phyloP scores from a whole-genome alignment of 2,888 invertebrate species.

The Eurytoma californica region DNA sequence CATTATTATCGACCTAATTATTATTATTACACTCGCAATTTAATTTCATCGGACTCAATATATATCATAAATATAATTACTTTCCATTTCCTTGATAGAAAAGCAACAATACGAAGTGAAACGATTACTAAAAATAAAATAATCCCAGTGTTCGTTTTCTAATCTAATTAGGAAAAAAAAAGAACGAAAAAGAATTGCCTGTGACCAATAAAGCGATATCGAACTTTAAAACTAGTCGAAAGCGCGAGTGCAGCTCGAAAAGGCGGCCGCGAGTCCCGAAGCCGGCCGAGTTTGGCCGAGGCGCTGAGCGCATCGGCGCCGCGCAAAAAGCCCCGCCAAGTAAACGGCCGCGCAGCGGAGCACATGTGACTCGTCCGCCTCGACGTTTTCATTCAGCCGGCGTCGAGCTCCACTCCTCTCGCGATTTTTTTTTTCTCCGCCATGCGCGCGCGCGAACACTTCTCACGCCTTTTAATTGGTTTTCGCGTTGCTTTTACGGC shows the following conservation, averaged over 20 bases:
- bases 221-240: background rate
- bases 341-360: constrained; percentile 1
- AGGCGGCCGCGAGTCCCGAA: constrained; percentile 1
- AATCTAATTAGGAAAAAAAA: background rate
- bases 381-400: constrained; percentile 41
- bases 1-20: constrained; percentile 35
- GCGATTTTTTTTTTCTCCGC: background rate
- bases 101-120: background rate
- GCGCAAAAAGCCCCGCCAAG: background rate
- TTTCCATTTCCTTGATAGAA: too few relatives aligned
- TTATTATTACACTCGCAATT: background rate
- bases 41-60: too few relatives aligned
- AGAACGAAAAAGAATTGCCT: background rate
- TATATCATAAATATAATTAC: too few relatives aligned
- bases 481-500: constrained; percentile 6
- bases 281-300: background rate
- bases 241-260: background rate
- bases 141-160: background rate
- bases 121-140: background rate
- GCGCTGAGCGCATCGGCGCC: constrained; percentile 9
- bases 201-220: too few relatives aligned
- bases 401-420: background rate
- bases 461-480: constrained; percentile 37
- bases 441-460: background rate
- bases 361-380: constrained; percentile 23